Conservation (phyloP, 2,888 invertebrate genomes). For the Drosophila helvetica region DNA sequence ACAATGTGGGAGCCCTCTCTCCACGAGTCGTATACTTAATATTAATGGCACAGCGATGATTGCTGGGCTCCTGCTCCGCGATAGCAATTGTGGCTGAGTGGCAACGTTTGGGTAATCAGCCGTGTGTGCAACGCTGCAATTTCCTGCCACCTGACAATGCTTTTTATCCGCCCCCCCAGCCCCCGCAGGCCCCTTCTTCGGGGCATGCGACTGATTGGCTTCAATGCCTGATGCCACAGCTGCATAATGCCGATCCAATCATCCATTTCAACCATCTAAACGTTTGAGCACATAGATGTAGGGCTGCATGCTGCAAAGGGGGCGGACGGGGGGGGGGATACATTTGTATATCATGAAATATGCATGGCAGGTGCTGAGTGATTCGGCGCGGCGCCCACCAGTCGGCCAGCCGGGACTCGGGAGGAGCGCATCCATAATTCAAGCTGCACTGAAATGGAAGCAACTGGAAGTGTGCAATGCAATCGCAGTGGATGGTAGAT, state of each 20-base stretch:
- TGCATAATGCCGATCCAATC: slow-evolving; percentile 60
- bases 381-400: slow-evolving; percentile 41
- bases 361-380: slow-evolving; percentile 33
- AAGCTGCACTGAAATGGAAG: slow-evolving; percentile 5
- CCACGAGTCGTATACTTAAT: slow-evolving; percentile 25
- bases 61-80: background rate
- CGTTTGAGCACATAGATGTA: background rate
- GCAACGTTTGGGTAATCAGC: slow-evolving; percentile 33
- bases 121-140: slow-evolving; percentile 7
- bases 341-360: slow-evolving; percentile 40
- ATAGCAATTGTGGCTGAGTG: slow-evolving; percentile 8
- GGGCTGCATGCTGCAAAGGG: background rate
- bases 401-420: background rate
- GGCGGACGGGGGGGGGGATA: background rate
- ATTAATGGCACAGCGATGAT: slow-evolving; percentile 8
- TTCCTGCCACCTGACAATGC: slow-evolving; percentile 25
- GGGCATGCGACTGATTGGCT: slow-evolving; percentile 51
- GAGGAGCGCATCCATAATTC: slow-evolving; percentile 13
- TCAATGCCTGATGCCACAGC: slow-evolving; percentile 38
- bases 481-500: slow-evolving; percentile 5
- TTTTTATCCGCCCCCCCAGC: background rate
- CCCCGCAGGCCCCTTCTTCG: background rate
- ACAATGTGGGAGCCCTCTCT: background rate
- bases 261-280: slow-evolving; percentile 31
- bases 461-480: slow-evolving; percentile 19